Conservation (phyloP, 2,888 invertebrate species). For the Oscheius onirici region DNA sequence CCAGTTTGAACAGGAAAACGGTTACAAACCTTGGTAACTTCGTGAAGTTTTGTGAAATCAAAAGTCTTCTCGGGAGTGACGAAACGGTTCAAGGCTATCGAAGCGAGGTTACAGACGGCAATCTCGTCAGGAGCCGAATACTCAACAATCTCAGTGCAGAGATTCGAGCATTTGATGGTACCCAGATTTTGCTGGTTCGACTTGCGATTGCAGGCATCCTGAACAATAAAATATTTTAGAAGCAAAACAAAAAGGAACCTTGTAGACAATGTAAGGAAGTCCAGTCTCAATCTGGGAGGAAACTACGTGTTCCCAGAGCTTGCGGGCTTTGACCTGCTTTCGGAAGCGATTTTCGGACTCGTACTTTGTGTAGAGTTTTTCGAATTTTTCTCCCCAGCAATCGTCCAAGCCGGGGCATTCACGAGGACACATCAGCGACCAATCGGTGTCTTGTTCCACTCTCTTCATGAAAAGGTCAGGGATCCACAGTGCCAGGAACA, state of each 20-base stretch:
- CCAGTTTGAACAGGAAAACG: neutral
- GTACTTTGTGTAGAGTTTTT: conserved; percentile 82
- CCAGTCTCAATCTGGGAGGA: conserved; percentile 89
- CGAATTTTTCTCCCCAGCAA: conserved; percentile 94
- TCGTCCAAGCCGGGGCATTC: conserved; percentile 89
- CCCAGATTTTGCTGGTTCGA: conserved; percentile 98
- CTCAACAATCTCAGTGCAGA: conserved; percentile 97
- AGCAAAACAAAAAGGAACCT: conserved; percentile 37
- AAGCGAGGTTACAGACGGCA: conserved; percentile 97
- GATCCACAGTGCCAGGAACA: conserved; percentile 95
- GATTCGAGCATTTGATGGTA: conserved; percentile 95
- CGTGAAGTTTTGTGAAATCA: conserved; percentile 87
- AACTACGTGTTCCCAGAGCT: conserved; percentile 91
- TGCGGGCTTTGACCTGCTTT: conserved; percentile 80
- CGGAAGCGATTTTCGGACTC: conserved; percentile 71
- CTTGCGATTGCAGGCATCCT: conserved; percentile 92
- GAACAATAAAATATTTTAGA: neutral
- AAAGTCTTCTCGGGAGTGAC: conserved; percentile 82
- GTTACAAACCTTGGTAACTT: conserved; percentile 76
- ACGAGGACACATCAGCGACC: conserved; percentile 97
- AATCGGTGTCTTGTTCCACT: conserved; percentile 76
- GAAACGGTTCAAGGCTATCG: conserved; percentile 94
- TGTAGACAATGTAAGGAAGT: conserved; percentile 85
- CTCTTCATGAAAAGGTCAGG: conserved; percentile 98
- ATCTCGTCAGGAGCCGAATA: conserved; percentile 78